These are phyloP conservation scores for Oryzias curvinotus DNA, from an alignment of 2,113 vertebrate genomes.

Conservation along the genomic window DNA sequence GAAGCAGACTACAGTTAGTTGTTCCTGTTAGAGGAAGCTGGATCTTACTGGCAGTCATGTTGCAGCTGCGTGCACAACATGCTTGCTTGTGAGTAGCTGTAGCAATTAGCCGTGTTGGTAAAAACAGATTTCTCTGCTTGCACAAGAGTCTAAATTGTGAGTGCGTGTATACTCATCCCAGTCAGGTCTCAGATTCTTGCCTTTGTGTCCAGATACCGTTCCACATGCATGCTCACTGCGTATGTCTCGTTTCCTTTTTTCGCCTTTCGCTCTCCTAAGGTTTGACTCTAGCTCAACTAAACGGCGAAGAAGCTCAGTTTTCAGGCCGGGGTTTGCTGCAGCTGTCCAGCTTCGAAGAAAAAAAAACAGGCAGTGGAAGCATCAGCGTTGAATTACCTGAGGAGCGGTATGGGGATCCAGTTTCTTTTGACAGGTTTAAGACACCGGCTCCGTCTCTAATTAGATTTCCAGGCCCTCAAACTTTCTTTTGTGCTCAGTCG, in stretches of 20 bases:
- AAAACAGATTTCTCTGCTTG: conserved; percentile 10
- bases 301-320: conserved; percentile 27
- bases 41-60: conserved; percentile 48
- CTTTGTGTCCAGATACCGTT: conserved; percentile 79
- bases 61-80: conserved; percentile 50
- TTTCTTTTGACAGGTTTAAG: conserved; percentile 66
- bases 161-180: conserved; percentile 31
- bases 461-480: conserved; percentile 60
- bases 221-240: conserved; percentile 67
- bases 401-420: conserved; percentile 51
- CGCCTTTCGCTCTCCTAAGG: conserved; percentile 37
- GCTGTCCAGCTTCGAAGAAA: conserved; percentile 13
- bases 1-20: conserved; percentile 76
- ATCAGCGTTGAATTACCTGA: conserved; percentile 54
- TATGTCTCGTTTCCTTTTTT: conserved; percentile 47
- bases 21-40: conserved; percentile 71
- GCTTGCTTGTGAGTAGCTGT: conserved; percentile 12
- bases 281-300: conserved; percentile 35
- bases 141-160: conserved; percentile 8
- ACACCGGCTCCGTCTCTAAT: conserved; percentile 58
- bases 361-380: conserved; percentile 28
- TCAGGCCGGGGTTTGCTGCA: conserved; percentile 10
- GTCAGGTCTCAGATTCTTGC: conserved; percentile 72
- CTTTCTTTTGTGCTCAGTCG: conserved; percentile 42
- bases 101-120: conserved; percentile 10